Percentiles rank a stretch among this genome's conserved stretches.
These are phyloP conservation scores for Otolemur crassicaudatus DNA, from an alignment of 2,797 vertebrate species.

Conservation along the genomic window DNA sequence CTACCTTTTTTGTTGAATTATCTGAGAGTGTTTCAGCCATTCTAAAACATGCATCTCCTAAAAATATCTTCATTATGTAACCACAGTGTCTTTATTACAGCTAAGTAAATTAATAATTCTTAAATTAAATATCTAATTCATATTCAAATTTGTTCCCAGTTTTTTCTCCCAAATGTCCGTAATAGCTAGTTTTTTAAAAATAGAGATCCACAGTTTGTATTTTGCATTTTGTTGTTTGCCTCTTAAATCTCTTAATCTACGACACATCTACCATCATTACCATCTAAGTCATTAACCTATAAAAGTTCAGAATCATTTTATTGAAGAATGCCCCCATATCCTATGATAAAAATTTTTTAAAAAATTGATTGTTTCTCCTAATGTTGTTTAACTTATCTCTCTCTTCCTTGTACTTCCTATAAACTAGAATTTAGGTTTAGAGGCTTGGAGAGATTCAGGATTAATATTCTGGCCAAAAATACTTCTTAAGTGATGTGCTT, in stretches of 20 bases:
- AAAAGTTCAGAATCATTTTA: not conserved
- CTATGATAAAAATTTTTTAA: not conserved
- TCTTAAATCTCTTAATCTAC: not conserved
- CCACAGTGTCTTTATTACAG: not conserved
- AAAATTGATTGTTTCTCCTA: not conserved
- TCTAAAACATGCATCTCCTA: not conserved
- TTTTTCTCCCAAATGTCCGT: not conserved
- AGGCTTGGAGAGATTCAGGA: not conserved
- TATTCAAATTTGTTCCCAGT: conserved; percentile 2
- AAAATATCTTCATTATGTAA: not conserved
- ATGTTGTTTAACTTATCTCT: not conserved
- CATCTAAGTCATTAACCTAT: not conserved
- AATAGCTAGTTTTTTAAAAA: not conserved
- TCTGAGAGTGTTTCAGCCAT: not conserved
- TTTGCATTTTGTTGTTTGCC: not conserved
- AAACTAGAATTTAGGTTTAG: not conserved
- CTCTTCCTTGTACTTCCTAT: not conserved
- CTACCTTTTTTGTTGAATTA: conserved; percentile 11
- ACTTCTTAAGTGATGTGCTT: not conserved
- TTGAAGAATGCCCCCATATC: not conserved
- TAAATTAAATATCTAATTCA: not conserved
- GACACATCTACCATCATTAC: not conserved
- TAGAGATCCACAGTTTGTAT: not conserved
- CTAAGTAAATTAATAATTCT: conserved; percentile 27
- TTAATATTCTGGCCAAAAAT: not conserved